Evolutionary conservation across 2,797 vertebrate genomes (phyloP).

Genomic region (Okamejei kenojei): DNA sequence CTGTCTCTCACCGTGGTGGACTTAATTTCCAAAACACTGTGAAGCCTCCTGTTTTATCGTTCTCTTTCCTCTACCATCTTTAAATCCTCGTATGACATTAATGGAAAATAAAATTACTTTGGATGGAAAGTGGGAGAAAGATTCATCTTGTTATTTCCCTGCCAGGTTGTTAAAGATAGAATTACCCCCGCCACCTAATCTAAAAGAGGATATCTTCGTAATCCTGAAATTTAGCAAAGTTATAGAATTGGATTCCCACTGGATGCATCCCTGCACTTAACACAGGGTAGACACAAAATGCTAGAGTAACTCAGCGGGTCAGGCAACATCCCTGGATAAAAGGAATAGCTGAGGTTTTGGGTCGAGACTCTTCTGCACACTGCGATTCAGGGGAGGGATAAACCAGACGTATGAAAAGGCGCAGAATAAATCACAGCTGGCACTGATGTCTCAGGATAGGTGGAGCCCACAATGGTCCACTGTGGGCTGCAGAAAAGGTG

Average conservation of each 20-base stretch:
- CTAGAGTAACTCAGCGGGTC: too few relatives aligned
- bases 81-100: background rate
- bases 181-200: background rate
- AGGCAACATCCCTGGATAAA: too few relatives aligned
- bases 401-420: too few relatives aligned
- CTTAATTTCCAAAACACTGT: slow-evolving; percentile 28
- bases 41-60: background rate
- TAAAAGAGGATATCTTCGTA: background rate
- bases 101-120: background rate
- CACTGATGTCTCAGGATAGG: too few relatives aligned
- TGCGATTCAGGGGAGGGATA: too few relatives aligned
- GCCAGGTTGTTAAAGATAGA: background rate
- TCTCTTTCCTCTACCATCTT: background rate
- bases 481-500: too few relatives aligned
- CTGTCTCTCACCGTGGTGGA: slow-evolving; percentile 24
- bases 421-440: too few relatives aligned
- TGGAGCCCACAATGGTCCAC: too few relatives aligned
- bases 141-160: background rate
- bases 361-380: too few relatives aligned
- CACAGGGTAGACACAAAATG: too few relatives aligned
- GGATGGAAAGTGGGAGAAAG: background rate
- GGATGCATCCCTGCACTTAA: background rate
- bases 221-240: background rate
- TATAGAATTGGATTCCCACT: background rate
- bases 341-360: too few relatives aligned